Evolutionary conservation across 2,888 invertebrate species (phyloP).

Genomic region (Stenichneumon culpator): DNA sequence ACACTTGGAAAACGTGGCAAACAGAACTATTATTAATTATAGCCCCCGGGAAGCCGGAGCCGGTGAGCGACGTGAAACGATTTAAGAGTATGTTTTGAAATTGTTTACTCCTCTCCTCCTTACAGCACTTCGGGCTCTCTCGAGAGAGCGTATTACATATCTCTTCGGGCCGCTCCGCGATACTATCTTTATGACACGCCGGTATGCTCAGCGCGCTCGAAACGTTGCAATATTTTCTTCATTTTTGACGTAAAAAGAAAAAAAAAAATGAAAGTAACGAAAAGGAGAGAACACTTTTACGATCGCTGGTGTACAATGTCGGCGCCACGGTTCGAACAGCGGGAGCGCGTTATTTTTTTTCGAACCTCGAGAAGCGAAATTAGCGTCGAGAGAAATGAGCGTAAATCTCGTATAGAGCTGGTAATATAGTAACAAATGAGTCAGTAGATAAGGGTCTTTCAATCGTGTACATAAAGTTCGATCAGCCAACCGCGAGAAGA

Average conservation of each 20-base stretch:
- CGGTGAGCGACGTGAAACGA: conserved; percentile 67
- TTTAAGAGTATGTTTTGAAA: conserved; percentile 66
- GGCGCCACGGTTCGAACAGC: background rate
- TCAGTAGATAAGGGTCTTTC: conserved; percentile 16
- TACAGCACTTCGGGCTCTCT: conserved; percentile 15
- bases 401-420: background rate
- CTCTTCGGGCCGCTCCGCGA: conserved; percentile 47
- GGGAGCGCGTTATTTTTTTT: conserved; percentile 21
- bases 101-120: conserved; percentile 62
- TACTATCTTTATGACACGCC: conserved; percentile 56
- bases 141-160: conserved; percentile 36
- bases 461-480: conserved; percentile 20
- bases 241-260: conserved; percentile 40
- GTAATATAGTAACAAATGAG: conserved; percentile 6
- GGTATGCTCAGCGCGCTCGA: conserved; percentile 20
- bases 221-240: conserved; percentile 48
- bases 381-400: conserved; percentile 35
- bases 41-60: conserved; percentile 52
- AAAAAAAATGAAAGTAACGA: background rate
- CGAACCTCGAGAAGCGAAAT: conserved; percentile 27
- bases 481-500: background rate
- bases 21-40: conserved; percentile 69
- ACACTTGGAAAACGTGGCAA: conserved; percentile 64
- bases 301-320: conserved; percentile 31
- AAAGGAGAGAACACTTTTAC: conserved; percentile 21